A percentile compares a stretch with the other conserved stretches of the same genome.
Conservation (phyloP, 2,113 vertebrate species). For the Dasyurus viverrinus region DNA sequence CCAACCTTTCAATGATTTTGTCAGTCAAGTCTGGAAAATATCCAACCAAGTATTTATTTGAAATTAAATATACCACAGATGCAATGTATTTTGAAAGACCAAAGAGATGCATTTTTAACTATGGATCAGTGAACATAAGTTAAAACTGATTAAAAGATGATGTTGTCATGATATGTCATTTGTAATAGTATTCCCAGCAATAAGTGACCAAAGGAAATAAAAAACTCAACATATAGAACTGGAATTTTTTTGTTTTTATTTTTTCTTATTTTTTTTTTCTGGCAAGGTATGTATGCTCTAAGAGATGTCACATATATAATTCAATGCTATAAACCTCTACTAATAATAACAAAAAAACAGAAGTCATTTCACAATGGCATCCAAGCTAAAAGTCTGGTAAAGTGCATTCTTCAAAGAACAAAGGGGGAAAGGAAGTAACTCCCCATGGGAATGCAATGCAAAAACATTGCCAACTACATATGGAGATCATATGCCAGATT, state of each 20-base stretch:
- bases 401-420: slow-evolving; percentile 37
- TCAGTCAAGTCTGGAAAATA: not conserved
- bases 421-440: not conserved
- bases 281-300: not conserved
- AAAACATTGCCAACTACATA: slow-evolving; percentile 34
- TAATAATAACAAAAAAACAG: slow-evolving; percentile 36
- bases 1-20: not conserved
- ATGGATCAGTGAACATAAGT: not conserved
- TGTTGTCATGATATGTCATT: not conserved
- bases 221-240: not conserved
- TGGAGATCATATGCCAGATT: slow-evolving; percentile 44
- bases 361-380: slow-evolving; percentile 11
- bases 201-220: not conserved
- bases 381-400: slow-evolving; percentile 20
- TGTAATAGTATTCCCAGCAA: not conserved
- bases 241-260: not conserved
- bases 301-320: slow-evolving; percentile 26
- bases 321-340: not conserved
- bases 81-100: not conserved
- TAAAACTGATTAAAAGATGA: not conserved
- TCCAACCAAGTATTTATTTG: not conserved
- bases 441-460: slow-evolving; percentile 24
- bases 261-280: not conserved
- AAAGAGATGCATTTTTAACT: not conserved
- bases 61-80: not conserved